A percentile compares a stretch with the other conserved stretches of the same genome.
Conservation (phyloP, 1,140 invertebrate genomes). For the Trichonephila clavipes region DNA sequence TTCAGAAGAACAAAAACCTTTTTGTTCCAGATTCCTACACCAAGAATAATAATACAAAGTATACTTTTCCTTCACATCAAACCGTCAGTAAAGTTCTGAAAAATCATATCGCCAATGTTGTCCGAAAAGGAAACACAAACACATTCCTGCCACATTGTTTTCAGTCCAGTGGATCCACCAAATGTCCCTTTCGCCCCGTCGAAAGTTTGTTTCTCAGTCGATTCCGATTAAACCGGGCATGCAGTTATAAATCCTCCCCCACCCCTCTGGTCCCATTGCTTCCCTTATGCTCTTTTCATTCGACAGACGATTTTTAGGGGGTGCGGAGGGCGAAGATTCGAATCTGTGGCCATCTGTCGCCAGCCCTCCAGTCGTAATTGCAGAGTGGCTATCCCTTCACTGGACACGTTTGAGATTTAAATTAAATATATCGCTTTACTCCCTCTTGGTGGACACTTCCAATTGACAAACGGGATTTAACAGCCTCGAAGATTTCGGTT, state of each 20-base stretch:
- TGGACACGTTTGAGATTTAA: constrained; percentile 42
- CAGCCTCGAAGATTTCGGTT: background rate
- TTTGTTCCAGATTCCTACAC: background rate
- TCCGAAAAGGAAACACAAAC: background rate
- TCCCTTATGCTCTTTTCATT: background rate
- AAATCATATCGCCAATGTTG: background rate
- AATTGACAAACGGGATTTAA: constrained; percentile 45
- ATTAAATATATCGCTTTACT: constrained; percentile 45
- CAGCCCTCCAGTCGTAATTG: background rate
- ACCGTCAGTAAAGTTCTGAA: background rate
- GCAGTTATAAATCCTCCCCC: constrained; percentile 5
- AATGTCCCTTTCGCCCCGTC: background rate
- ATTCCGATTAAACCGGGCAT: constrained; percentile 19
- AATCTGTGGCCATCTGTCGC: constrained; percentile 36
- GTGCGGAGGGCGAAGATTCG: background rate
- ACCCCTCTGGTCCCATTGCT: background rate
- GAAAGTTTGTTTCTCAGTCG: background rate
- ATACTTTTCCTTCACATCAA: background rate
- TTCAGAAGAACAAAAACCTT: background rate
- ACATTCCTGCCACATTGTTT: constrained; percentile 9
- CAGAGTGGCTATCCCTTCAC: background rate
- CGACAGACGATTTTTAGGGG: constrained; percentile 29
- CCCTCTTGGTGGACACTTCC: constrained; percentile 15
- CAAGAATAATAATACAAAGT: background rate
- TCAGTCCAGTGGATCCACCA: background rate